A percentile compares a stretch with the other conserved stretches of the same genome.
phyloP scores from a whole-genome alignment of 1,140 invertebrate species.

The Drosophila nasuta region DNA sequence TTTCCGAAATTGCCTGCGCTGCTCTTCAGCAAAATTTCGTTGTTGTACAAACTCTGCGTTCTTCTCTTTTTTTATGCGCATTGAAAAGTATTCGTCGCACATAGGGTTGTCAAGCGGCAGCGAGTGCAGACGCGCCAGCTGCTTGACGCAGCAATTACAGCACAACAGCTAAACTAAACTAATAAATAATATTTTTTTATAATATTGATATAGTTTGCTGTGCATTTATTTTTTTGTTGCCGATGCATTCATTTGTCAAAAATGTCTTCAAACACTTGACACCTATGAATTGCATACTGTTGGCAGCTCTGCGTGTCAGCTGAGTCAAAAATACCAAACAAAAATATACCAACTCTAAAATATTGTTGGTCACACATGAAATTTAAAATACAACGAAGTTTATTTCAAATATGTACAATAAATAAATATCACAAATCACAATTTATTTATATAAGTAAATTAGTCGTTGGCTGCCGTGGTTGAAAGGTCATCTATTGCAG shows the following conservation, averaged over 20 bases:
- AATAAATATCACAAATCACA: conserved; percentile 68
- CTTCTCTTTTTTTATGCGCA: conserved; percentile 51
- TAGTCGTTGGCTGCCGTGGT: conserved; percentile 4
- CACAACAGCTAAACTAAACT: not conserved
- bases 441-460: conserved; percentile 23
- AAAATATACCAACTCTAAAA: not conserved
- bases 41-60: conserved; percentile 33
- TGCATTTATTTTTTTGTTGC: not conserved
- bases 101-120: conserved; percentile 46
- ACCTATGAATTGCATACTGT: not conserved
- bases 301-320: conserved; percentile 53
- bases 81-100: conserved; percentile 59
- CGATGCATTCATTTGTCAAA: conserved; percentile 9
- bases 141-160: no score
- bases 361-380: conserved; percentile 41
- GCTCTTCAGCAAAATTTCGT: conserved; percentile 28
- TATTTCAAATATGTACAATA: conserved; percentile 43
- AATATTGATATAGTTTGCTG: not conserved
- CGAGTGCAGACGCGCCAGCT: conserved; percentile 14
- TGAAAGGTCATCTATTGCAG: conserved; percentile 50
- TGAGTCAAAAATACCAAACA: conserved; percentile 24
- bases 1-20: conserved; percentile 40
- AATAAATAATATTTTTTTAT: not conserved
- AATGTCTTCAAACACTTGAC: not conserved
- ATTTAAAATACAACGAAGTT: conserved; percentile 47